Base-by-base conservation (phyloP, 2,797 vertebrate genomes). In the Ibycter americanus region DNA sequence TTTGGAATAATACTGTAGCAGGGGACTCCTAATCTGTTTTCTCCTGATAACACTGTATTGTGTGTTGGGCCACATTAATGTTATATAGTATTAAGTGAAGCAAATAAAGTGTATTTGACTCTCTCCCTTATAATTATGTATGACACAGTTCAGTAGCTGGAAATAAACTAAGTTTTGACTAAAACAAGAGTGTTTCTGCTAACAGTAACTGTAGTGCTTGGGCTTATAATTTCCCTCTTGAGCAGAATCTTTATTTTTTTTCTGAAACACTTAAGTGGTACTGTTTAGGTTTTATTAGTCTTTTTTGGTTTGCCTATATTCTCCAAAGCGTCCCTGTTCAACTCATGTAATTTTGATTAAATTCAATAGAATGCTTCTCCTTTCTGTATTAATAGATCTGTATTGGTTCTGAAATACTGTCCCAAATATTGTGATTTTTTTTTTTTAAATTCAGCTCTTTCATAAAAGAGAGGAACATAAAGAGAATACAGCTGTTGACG, bases 81-180 rank as follows among this genome's bases (percentile, higher is more conserved):
- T 79, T 74, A 8, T 27, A 12, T 1, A n/a, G 32, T 3, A 70
- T 67, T 40, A 90, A 83, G 68, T 34, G 83, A 86, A 83, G 65
- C 21, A 87, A 90, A 91, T 46, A 23, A 6, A 19, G 10, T 20
- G 19, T 8, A 1, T 77, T 81, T 67, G 65, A 92, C 71, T 83
- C 66, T 76, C 89, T 90, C 36, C 36, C 36, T 78, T 91, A 12
- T 29, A 61, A 90, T 86, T 87, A 74, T 10, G 40, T 54, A 42
- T 1, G 15, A 23, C 49, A 87, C 36, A 58, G 74, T 17, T 87
- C 78, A 91, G 74, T 34, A 87, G 58, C 56, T 92, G 74, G 58
- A 91, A 94, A 94, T 70, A 80, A 92, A 63, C 66, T 20, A 20
- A 79, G 34, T 68, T 93, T 93, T 68, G 66, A 79, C 70, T 77